A percentile compares a stretch with the other conserved stretches of the same genome.
Evolutionary conservation across 2,113 vertebrate species (phyloP).

Genomic region (Colaptes auratus): DNA sequence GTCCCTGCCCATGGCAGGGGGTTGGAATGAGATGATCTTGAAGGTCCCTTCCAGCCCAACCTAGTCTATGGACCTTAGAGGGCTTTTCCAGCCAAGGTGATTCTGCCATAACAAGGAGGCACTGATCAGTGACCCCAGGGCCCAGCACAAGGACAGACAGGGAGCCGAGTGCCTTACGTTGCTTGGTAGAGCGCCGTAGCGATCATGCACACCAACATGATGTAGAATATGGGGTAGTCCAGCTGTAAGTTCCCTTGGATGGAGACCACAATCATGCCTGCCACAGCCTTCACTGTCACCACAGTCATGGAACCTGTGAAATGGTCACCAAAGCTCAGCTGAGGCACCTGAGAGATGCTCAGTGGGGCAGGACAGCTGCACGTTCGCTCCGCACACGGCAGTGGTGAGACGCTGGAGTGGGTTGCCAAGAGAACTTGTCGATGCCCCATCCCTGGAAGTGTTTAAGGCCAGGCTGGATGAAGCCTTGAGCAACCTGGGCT

Average conservation of each 20-base stretch:
- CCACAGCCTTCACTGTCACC: conserved; percentile 92
- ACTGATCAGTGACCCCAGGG: neutral
- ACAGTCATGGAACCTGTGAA: conserved; percentile 89
- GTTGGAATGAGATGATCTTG: too few relatives aligned
- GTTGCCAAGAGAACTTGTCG: too few relatives aligned
- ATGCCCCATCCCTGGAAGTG: too few relatives aligned
- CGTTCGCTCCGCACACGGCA: rapidly evolving
- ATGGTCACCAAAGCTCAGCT: neutral
- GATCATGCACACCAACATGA: conserved; percentile 95
- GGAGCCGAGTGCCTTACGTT: conserved; percentile 75
- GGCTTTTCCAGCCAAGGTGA: neutral
- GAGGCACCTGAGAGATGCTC: neutral
- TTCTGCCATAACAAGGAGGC: neutral
- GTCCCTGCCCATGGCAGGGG: too few relatives aligned
- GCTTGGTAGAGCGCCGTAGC: conserved; percentile 89
- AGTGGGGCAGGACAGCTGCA: neutral
- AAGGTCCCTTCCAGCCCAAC: too few relatives aligned
- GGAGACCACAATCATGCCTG: conserved; percentile 90
- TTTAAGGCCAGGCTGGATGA: too few relatives aligned
- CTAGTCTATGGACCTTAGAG: too few relatives aligned
- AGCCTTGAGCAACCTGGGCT: too few relatives aligned
- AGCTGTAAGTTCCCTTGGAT: conserved; percentile 88
- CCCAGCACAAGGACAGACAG: neutral
- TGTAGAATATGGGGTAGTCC: conserved; percentile 91
- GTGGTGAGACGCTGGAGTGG: too few relatives aligned